Evolutionary conservation across 92 coral and sea anemone genomes (phyloP).

Genomic region (Porites evermanni): DNA sequence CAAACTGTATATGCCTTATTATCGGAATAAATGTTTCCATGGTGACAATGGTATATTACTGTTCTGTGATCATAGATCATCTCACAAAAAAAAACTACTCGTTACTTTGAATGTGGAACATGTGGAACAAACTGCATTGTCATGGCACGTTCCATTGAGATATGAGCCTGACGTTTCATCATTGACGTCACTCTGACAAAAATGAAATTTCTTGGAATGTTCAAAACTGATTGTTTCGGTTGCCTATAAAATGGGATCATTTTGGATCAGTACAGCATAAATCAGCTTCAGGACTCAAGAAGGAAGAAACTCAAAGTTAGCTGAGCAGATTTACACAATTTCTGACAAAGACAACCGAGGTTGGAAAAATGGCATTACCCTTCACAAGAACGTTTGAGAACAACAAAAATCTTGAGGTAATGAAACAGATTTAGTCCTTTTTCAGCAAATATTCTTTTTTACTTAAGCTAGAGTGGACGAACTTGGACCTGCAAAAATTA

Average conservation of each 20-base stretch:
- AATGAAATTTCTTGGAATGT: background rate
- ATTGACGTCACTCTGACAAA: slow-evolving; percentile 20
- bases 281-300: slow-evolving; percentile 27
- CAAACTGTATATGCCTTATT: too few species aligned
- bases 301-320: background rate
- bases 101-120: background rate
- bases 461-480: too few species aligned
- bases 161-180: background rate
- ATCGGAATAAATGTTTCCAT: too few species aligned
- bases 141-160: background rate
- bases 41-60: too few species aligned
- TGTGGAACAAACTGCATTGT: background rate
- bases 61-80: background rate
- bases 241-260: slow-evolving; percentile 13
- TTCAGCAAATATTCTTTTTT: too few species aligned
- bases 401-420: slow-evolving; percentile 19
- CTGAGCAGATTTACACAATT: background rate
- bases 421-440: too few species aligned
- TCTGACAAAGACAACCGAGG: background rate
- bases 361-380: slow-evolving; percentile 27
- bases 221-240: background rate
- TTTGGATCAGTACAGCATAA: background rate
- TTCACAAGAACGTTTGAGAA: slow-evolving; percentile 31
- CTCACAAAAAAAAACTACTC: too few species aligned
- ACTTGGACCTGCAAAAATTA: too few species aligned